phyloP scores from a whole-genome alignment of 1,140 invertebrate genomes.

The Bombus fervidus region DNA sequence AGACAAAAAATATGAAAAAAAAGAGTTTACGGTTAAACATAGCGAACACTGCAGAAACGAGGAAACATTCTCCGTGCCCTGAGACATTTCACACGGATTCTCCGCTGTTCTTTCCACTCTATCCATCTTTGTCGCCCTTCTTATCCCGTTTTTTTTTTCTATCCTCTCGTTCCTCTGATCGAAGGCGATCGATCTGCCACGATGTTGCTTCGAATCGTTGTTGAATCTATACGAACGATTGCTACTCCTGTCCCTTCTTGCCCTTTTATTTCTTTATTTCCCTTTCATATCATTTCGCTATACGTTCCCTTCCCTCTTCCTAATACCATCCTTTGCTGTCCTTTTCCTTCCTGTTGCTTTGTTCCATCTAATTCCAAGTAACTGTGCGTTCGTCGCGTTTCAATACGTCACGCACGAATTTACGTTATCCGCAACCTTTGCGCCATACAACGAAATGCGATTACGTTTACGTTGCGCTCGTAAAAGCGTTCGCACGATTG shows the following conservation, averaged over 20 bases:
- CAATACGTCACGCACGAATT: slow-evolving; percentile 12
- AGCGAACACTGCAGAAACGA: slow-evolving; percentile 11
- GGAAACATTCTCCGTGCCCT: slow-evolving; percentile 1
- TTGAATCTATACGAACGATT: slow-evolving; percentile 1
- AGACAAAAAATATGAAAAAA: background rate
- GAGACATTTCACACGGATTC: slow-evolving; percentile 2
- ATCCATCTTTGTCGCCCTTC: slow-evolving; percentile 10
- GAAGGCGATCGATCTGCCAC: background rate
- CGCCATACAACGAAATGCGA: slow-evolving; percentile 51
- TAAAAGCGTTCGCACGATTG: slow-evolving; percentile 3
- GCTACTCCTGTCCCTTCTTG: background rate
- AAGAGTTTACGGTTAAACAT: background rate
- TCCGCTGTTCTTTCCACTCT: slow-evolving; percentile 11
- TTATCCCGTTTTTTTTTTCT: background rate
- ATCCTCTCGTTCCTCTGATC: background rate
- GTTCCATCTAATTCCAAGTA: background rate
- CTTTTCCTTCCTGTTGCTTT: background rate
- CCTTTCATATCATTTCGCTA: background rate
- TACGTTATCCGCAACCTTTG: slow-evolving; percentile 22
- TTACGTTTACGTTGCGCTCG: slow-evolving; percentile 39
- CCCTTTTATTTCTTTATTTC: background rate
- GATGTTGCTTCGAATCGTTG: background rate
- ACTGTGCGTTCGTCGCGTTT: background rate
- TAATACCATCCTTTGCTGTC: background rate
- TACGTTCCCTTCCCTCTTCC: no score